Evolutionary conservation across 2,797 vertebrate species (phyloP), one percentile per base, ranked within the genome.

Genomic region (Uromys caudimaculatus): DNA sequence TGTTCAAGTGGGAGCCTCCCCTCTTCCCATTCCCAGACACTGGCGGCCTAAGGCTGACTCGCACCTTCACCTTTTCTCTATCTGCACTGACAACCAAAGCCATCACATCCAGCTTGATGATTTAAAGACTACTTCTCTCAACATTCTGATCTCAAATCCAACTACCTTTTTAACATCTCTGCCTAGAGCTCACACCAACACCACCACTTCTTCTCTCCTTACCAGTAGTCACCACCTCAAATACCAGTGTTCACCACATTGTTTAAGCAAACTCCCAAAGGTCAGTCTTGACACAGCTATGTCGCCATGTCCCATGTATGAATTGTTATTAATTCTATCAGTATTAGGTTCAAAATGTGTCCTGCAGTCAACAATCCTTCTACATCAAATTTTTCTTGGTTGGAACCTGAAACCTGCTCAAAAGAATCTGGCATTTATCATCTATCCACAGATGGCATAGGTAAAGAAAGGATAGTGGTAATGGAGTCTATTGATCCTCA

Each of bases 401-500:
- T 64, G 41, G 87, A 94, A 69, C n/a, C 79, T 87, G 17, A 97
- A 50, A 94, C 52, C 79, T 64, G 6, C 83, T 94, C 83, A 90
- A 75, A 96, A 85, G 29, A 87, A 21, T 92, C 82, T 35, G 62
- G 62, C 54, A 93, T 2, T 76, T 17, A 93, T 35, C 35, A 77
- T 21, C n/a, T 69, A 79, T 81, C 41, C 76, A 92, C 92, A 95
- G 93, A 64, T 41, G 54, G 79, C 88, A 44, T 38, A n/a, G 47
- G 41, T 73, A 85, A 94, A 93, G 35, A 94, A 75, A 71, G 38
- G 92, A 71, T 1, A 87, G 32, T 38, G 27, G 75, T 44, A 35
- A 85, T 77, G 29, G 47, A 87, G 52, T 81, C 54, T 84, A 89
- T 0, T 67, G 38, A 93, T 64, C 17, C 73, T 62, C 79, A 75